These are phyloP conservation scores for Lutjanus erythropterus DNA, from an alignment of 2,113 vertebrate species.

Conservation along the genomic window DNA sequence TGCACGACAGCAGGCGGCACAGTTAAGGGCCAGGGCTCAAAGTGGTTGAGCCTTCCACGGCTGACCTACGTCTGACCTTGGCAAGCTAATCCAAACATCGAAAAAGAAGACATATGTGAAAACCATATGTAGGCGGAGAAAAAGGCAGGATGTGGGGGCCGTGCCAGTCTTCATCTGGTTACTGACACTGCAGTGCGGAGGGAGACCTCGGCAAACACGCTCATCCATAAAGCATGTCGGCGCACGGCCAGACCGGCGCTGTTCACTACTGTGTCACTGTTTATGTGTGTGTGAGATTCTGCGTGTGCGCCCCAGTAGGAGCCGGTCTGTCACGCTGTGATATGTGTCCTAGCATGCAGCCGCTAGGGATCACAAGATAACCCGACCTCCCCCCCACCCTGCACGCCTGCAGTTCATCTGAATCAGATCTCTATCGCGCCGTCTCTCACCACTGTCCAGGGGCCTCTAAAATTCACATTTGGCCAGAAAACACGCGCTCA, in stretches of 20 bases:
- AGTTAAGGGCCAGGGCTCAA: conserved; percentile 37
- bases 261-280: conserved; percentile 47
- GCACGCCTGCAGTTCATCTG: conserved; percentile 68
- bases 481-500: conserved; percentile 26
- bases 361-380: conserved; percentile 73
- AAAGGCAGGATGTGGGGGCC: conserved; percentile 65
- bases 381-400: conserved; percentile 59
- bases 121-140: conserved; percentile 67
- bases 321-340: conserved; percentile 63
- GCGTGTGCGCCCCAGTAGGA: conserved; percentile 47
- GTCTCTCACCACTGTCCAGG: conserved; percentile 49
- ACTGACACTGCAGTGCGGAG: conserved; percentile 69
- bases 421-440: conserved; percentile 73
- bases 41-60: conserved; percentile 37
- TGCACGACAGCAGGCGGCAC: conserved; percentile 58
- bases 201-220: conserved; percentile 69
- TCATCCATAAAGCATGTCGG: conserved; percentile 78
- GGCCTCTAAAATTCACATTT: conserved; percentile 49
- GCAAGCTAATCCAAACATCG: conserved; percentile 54
- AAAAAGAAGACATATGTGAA: conserved; percentile 69
- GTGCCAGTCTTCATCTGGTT: conserved; percentile 71
- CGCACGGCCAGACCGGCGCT: conserved; percentile 42
- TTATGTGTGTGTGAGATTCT: conserved; percentile 27
- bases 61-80: conserved; percentile 70
- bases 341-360: conserved; percentile 66